Percentiles rank a stretch among this genome's conserved stretches.
These are phyloP conservation scores for Arctopsyche grandis DNA, from an alignment of 1,140 invertebrate genomes.

Conservation along the genomic window DNA sequence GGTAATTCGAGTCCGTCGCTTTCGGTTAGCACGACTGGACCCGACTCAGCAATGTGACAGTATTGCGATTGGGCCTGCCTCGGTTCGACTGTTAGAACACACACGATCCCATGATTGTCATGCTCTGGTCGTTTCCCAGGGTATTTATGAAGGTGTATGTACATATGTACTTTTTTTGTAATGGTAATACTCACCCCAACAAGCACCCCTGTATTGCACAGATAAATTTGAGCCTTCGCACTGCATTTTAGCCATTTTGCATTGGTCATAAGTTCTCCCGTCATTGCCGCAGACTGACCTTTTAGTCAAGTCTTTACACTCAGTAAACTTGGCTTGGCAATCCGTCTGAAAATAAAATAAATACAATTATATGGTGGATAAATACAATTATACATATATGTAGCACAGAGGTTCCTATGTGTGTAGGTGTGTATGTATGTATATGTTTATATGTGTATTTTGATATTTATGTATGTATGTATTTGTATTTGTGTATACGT, in stretches of 20 bases:
- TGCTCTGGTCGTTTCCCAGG: background rate
- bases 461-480: too few relatives aligned
- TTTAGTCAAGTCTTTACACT: conserved; percentile 19
- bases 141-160: background rate
- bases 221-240: conserved; percentile 24
- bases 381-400: too few relatives aligned
- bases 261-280: conserved; percentile 37
- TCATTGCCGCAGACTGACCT: conserved; percentile 33
- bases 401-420: too few relatives aligned
- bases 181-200: conserved; percentile 12
- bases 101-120: background rate
- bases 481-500: too few relatives aligned
- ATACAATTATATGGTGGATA: too few relatives aligned
- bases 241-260: conserved; percentile 24
- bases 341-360: conserved; percentile 36
- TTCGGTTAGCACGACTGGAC: too few relatives aligned
- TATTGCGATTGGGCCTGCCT: too few relatives aligned
- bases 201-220: conserved; percentile 35
- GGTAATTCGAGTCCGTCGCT: too few relatives aligned
- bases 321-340: conserved; percentile 3
- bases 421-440: too few relatives aligned
- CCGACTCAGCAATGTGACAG: too few relatives aligned
- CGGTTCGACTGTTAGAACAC: background rate
- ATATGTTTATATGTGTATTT: too few relatives aligned
- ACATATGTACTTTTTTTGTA: background rate